Base-by-base conservation (phyloP, 2,797 vertebrate species). In the Anguilla obscura region DNA sequence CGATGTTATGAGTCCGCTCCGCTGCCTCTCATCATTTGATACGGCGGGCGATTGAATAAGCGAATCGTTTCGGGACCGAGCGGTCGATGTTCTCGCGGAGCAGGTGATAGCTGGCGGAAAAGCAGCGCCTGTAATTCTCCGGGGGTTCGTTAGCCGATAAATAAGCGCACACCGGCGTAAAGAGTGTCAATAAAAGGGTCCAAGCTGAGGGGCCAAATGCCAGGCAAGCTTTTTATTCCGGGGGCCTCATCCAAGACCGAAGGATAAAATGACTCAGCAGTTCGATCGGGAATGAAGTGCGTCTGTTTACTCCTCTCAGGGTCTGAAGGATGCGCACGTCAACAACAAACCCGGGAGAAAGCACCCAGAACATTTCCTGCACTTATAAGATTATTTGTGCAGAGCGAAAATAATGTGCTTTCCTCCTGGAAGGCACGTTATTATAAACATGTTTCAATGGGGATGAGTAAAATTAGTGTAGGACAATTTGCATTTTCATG, bases 141-240 rank as follows among this genome's bases (percentile, higher is more conserved):
- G 30, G 85, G 36, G 86, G 83, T 83, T 87, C 45, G 63, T 63
- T 16, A 63, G 40, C 76, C 21, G 76, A 48, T 83, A 87, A 48
- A 50, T 87, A 87, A 69, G 52, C 12, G 40, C 9, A n/a, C 9
- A 6, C 36, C 9, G 45, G 48, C 27, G 40, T 30, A 14, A n/a
- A 69, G 58, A 4, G 45, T 66, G 76, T 87, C 76, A 80, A 82
- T 71, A 84, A 33, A 69, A 40, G 45, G 9, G 14, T 24, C n/a
- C 12, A n/a, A 16, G 54, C 52, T 1, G 66, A 56, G 18, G n/a
- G 45, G 40, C 1, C 12, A 84, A 84, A 87, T 54, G 36, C 3
- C 48, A n/a, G 52, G 76, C 14, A 66, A 87, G 58, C 36, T 83
- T 87, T 40, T 63, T 84, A 52, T 63, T 48, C n/a, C 33, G 33